Base-by-base conservation (phyloP, 2,888 invertebrate genomes). In the Gari tellinella region DNA sequence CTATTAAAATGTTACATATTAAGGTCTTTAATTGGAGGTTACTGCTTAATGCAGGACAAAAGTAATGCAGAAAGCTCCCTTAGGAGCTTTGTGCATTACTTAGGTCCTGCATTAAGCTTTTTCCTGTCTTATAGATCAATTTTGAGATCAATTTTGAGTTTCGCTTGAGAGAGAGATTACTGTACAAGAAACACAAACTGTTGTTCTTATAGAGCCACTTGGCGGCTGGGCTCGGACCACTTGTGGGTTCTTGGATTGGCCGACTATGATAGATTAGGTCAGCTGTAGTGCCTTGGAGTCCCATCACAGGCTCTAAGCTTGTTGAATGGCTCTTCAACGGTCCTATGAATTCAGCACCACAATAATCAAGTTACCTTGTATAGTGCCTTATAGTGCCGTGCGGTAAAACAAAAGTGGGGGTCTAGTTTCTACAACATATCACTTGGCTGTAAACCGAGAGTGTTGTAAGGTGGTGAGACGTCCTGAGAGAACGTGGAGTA, bases 321-420 rank as follows among this genome's bases (percentile, higher is more conserved):
- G 31, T 31, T 31, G 31, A 31, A 31, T 31, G 31, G 31, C 31
- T 31, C 31, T 10, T 31, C 31, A 31, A 31, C 5, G 31, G 31
- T 10, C 31, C 31, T 31, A 31, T 31, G 31, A 10, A 31, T 31
- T 31, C 61, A 69, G 62, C 75, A 62, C 41, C 23, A 66, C 51
- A 75, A 45, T 69, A 75, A 75, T 75, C 75, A 65, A 57, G 69
- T 75, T 75, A 66, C 75, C 25, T 37, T 62, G 62, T 40, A 69
- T 49, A 69, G 66, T 66, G 63, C 65, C 75, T 75, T 69, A 70
- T 60, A 52, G 17, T 73, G 73, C 62, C 52, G 46, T n/a, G n/a
- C n/a, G n/a, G 12, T 52, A 60, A 70, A 65, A 70, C 53, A 58
- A 63, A 62, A 75, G 66, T 57, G 62, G 65, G 66, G 48, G 55